Evolutionary conservation across 2,797 vertebrate genomes (phyloP).

Genomic region (Lepus oiostolus): DNA sequence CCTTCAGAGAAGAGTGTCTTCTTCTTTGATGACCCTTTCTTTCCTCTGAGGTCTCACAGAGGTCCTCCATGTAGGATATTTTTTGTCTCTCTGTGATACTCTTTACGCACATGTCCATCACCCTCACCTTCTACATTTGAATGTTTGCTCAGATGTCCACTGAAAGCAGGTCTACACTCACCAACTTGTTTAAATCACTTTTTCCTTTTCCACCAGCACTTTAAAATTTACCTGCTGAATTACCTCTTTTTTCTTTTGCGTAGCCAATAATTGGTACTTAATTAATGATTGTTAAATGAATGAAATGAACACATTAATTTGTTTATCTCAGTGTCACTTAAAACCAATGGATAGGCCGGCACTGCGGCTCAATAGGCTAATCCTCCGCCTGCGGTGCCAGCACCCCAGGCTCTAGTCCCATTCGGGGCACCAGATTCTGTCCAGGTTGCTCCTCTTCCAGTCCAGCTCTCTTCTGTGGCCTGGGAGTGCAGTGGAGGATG

Average conservation of each 20-base stretch:
- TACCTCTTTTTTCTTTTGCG: not conserved
- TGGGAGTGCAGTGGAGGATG: too few relatives aligned
- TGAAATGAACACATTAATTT: not conserved
- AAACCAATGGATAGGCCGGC: not conserved
- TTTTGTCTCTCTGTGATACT: too few relatives aligned
- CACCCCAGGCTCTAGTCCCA: too few relatives aligned
- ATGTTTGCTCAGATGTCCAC: not conserved
- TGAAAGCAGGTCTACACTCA: not conserved
- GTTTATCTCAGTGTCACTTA: not conserved
- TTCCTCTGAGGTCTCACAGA: too few relatives aligned
- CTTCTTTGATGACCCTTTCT: too few relatives aligned
- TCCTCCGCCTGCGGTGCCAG: too few relatives aligned
- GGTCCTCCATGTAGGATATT: too few relatives aligned
- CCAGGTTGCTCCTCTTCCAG: too few relatives aligned
- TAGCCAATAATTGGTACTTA: not conserved
- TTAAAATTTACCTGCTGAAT: not conserved
- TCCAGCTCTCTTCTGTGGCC: too few relatives aligned
- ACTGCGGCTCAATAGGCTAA: too few relatives aligned
- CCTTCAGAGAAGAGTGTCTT: too few relatives aligned
- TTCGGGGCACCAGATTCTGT: too few relatives aligned
- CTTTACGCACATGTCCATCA: not conserved
- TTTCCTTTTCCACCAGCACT: accelerated
- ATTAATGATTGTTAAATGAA: constrained; percentile 41
- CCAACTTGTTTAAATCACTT: not conserved
- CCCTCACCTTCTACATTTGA: not conserved